These are phyloP conservation scores for Protobothrops mucrosquamatus DNA, from an alignment of 2,113 vertebrate species.

Conservation along the genomic window DNA sequence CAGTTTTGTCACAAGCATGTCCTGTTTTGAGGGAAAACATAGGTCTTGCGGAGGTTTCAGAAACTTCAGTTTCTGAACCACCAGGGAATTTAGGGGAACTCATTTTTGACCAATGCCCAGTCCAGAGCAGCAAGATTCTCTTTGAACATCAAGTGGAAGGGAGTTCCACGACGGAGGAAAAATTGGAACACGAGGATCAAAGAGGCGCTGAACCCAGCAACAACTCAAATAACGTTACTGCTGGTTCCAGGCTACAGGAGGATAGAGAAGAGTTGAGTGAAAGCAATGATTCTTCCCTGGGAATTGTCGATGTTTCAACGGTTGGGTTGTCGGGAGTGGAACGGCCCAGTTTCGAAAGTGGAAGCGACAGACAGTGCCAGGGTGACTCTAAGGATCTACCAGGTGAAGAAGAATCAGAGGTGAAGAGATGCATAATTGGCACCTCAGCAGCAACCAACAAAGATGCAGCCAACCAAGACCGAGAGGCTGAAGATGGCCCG, in stretches of 20 bases:
- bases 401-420: not conserved
- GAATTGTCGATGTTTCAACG: no score
- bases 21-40: not conserved
- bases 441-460: not conserved
- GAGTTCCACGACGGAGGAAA: not conserved
- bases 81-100: not conserved
- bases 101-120: not conserved
- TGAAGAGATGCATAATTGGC: no score
- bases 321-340: not conserved
- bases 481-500: not conserved
- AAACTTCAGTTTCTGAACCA: not conserved
- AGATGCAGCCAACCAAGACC: not conserved
- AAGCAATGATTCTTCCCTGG: not conserved
- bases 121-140: not conserved
- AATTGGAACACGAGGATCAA: not conserved
- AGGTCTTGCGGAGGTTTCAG: not conserved
- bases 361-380: not conserved
- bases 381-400: not conserved
- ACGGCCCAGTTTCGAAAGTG: not conserved
- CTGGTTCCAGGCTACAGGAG: not conserved
- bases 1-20: accelerated
- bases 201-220: no score
- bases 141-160: not conserved
- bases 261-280: not conserved
- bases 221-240: not conserved